These are phyloP conservation scores for Ylistrum balloti DNA, from an alignment of 1,140 invertebrate genomes.

Conservation along the genomic window DNA sequence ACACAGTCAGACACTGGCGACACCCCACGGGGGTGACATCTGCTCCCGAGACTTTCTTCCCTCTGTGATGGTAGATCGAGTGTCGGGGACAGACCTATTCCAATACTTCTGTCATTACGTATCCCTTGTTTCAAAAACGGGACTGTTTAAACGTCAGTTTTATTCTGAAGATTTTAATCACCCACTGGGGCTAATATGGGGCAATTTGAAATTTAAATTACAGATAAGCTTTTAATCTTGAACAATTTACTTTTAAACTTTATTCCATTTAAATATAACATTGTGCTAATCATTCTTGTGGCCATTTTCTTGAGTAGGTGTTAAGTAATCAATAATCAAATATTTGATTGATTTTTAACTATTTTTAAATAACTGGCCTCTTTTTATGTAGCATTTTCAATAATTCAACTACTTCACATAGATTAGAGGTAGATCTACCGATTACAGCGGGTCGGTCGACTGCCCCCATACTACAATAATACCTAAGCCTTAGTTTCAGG, in stretches of 20 bases:
- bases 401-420: slow-evolving; percentile 28
- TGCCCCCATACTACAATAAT: slow-evolving; percentile 25
- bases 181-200: slow-evolving; percentile 19
- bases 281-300: background rate
- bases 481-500: slow-evolving; percentile 6
- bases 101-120: slow-evolving; percentile 9
- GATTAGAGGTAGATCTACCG: background rate
- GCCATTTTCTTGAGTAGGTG: background rate
- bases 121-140: slow-evolving; percentile 1
- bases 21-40: slow-evolving; percentile 26
- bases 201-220: slow-evolving; percentile 1
- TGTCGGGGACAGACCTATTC: background rate
- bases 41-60: slow-evolving; percentile 2
- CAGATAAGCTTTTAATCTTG: background rate
- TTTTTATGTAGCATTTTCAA: slow-evolving; percentile 29
- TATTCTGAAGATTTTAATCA: slow-evolving; percentile 15
- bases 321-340: slow-evolving; percentile 17
- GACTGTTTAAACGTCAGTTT: slow-evolving; percentile 7
- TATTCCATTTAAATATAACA: background rate
- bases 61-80: slow-evolving; percentile 13
- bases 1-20: background rate
- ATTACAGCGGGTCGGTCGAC: background rate
- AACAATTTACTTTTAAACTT: background rate
- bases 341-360: background rate
- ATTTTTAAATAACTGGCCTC: slow-evolving; percentile 28